Percentiles rank a stretch among this genome's conserved stretches.
These are phyloP conservation scores for Vulpes lagopus DNA, from an alignment of 2,113 vertebrate genomes.

Conservation along the genomic window DNA sequence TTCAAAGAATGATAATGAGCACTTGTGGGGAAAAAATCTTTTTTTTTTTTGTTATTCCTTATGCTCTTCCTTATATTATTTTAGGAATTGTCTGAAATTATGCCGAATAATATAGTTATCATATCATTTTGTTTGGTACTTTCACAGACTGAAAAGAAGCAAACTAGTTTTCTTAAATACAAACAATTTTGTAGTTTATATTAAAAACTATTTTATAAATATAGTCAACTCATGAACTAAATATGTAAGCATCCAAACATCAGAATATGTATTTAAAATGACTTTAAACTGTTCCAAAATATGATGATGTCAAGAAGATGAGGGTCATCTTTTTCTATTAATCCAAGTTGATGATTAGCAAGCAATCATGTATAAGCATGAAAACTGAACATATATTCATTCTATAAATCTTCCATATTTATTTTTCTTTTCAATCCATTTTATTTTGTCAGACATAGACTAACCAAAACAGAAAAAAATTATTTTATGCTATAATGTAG, in stretches of 20 bases:
- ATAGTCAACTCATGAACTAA: constrained; percentile 30
- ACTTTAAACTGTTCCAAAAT: constrained; percentile 52
- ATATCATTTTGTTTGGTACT: constrained; percentile 55
- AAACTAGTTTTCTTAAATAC: constrained; percentile 57
- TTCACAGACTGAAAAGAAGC: constrained; percentile 64
- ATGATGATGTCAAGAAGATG: constrained; percentile 27
- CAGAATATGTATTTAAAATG: background rate
- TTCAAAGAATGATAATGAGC: background rate
- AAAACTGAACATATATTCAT: constrained; percentile 8
- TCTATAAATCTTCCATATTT: background rate
- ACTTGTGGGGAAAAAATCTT: constrained; percentile 49
- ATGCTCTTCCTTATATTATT: constrained; percentile 69
- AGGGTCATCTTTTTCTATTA: constrained; percentile 40
- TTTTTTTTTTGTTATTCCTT: constrained; percentile 65
- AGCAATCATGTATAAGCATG: background rate
- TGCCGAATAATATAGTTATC: constrained; percentile 67
- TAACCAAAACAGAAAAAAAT: background rate
- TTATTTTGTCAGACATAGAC: background rate
- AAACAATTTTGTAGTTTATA: constrained; percentile 45
- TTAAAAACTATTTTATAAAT: background rate
- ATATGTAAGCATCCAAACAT: background rate
- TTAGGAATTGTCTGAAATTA: constrained; percentile 52
- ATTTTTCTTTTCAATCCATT: background rate
- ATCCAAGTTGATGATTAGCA: background rate
- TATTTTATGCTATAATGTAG: background rate